A percentile compares a stretch with the other conserved stretches of the same genome.
These are phyloP conservation scores for Neotoxoptera formosana DNA, from an alignment of 1,140 invertebrate species.

Conservation along the genomic window DNA sequence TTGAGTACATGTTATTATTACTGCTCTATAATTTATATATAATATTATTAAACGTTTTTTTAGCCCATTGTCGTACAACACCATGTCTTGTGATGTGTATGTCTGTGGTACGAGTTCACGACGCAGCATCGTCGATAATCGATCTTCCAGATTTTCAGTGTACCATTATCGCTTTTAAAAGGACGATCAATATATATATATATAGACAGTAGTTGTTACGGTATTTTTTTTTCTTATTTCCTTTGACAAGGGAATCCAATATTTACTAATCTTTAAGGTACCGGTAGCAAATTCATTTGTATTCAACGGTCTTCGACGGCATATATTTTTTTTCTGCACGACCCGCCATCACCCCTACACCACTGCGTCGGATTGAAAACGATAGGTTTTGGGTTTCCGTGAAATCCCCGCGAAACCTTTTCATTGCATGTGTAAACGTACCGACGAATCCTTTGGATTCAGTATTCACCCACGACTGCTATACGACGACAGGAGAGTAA, in stretches of 20 bases:
- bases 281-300: constrained; percentile 23
- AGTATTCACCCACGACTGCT: background rate
- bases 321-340: constrained; percentile 3
- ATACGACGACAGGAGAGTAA: constrained; percentile 46
- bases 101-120: background rate
- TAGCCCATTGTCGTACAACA: background rate
- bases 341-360: background rate
- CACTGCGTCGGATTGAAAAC: constrained; percentile 13
- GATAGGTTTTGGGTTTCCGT: background rate
- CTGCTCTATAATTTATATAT: background rate
- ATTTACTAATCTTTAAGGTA: constrained; percentile 15
- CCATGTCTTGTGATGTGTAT: background rate
- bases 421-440: constrained; percentile 22
- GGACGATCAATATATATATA: background rate
- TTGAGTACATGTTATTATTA: background rate
- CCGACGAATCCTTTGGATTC: constrained; percentile 2
- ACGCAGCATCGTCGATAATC: background rate
- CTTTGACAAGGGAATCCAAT: constrained; percentile 6
- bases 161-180: background rate
- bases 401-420: constrained; percentile 39
- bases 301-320: background rate
- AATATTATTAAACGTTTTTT: background rate
- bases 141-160: background rate
- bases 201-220: background rate
- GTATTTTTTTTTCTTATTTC: background rate